These are phyloP conservation scores for Dioctria linearis DNA, from an alignment of 2,888 invertebrate species.

Conservation along the genomic window DNA sequence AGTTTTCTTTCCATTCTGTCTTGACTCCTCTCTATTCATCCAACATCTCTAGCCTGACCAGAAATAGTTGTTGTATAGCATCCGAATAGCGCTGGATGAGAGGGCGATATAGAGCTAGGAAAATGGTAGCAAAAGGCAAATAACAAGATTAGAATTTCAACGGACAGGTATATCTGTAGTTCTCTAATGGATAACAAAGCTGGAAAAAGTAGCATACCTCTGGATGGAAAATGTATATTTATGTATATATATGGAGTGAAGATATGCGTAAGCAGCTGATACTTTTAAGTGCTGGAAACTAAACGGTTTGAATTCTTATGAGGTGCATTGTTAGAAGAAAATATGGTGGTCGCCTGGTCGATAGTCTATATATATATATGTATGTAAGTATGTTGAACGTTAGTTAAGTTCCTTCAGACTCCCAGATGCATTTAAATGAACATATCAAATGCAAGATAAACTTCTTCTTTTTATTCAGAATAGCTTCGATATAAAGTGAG, in stretches of 20 bases:
- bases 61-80: conserved; percentile 12
- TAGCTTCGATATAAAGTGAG: neutral
- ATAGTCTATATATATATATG: neutral
- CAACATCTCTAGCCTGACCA: neutral
- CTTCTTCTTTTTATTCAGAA: neutral
- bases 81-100: conserved; percentile 16
- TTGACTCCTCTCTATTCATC: conserved; percentile 3
- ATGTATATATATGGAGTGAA: neutral
- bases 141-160: conserved; percentile 35
- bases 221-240: conserved; percentile 3
- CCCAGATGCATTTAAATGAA: conserved; percentile 54
- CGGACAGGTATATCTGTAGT: conserved; percentile 34
- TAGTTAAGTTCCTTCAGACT: no score
- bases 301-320: conserved; percentile 39
- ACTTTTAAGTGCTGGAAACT: conserved; percentile 26
- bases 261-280: conserved; percentile 40
- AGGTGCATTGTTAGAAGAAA: conserved; percentile 21
- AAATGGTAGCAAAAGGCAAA: conserved; percentile 37
- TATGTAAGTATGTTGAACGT: no score
- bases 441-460: conserved; percentile 55
- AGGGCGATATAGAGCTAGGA: conserved; percentile 14
- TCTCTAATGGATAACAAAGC: conserved; percentile 31
- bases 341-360: neutral
- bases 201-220: neutral
- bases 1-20: conserved; percentile 28